Evolutionary conservation across 2,113 vertebrate species (phyloP), one percentile per base, ranked within the genome.

Genomic region (Halichoerus grypus): DNA sequence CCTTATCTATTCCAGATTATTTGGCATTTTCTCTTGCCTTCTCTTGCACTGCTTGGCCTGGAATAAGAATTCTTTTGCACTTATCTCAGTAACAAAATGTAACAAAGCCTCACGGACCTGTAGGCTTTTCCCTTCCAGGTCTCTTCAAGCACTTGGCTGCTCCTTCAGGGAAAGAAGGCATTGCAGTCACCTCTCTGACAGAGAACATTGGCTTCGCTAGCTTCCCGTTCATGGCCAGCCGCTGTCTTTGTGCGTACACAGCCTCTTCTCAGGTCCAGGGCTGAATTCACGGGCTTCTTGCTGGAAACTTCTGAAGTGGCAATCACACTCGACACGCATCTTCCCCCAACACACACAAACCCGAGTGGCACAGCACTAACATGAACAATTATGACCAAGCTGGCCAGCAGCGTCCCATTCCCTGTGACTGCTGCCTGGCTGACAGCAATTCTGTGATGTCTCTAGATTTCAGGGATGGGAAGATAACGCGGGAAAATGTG

Each of bases 71-170:
- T 91, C 76, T 93, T 97, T 76, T 77, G 26, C 7, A 46, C 49
- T 97, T 97, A 96, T 95, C 95, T 97, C 51, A 93, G 94, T 88
- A 84, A 96, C 74, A 95, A 92, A 89, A 85, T 88, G 76, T 88
- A 97, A 94, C 51, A 87, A 80, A 90, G 59, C 36, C 51, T 86
- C 55, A 7, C 1, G 57, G 90, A 94, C 74, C 79, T 94, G 57
- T n/a, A 63, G 84, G 19, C 7, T 89, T 87, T 79, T 49, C 57
- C 36, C 72, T 92, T 87, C 77, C 81, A 92, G 87, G 82, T 95
- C 67, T 42, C 24, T 33, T 55, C 12, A 95, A 97, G 39, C 5
- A 61, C 1, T 74, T 71, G 15, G 51, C 49, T 71, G 26, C 21
- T 95, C 83, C 80, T 87, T 90, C 90, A 97, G 87, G 92, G 49